Conservation (phyloP, 2,888 invertebrate genomes). For the Ernsta delagoae region DNA sequence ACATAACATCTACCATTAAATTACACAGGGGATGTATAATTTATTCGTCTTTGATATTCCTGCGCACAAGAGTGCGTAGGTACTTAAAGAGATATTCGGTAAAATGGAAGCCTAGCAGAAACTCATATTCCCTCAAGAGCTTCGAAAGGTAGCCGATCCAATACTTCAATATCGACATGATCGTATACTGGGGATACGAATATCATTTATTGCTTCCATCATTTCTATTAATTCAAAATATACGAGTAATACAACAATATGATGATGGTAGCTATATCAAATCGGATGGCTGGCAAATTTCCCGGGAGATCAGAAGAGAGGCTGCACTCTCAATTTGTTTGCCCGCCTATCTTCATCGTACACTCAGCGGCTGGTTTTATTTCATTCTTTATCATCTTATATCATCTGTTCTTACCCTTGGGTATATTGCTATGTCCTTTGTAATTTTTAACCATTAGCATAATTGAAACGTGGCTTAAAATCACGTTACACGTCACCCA, state of each 20-base stretch:
- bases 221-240: conserved; percentile 19
- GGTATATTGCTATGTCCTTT: neutral
- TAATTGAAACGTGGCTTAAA: too few species aligned
- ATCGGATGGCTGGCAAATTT: conserved; percentile 35
- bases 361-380: conserved; percentile 26
- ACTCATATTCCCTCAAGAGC: conserved; percentile 1
- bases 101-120: conserved; percentile 1
- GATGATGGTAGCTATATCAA: conserved; percentile 26
- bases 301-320: conserved; percentile 32
- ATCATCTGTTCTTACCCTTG: neutral
- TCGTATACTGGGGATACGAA: neutral
- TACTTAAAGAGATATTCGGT: neutral
- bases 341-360: conserved; percentile 33
- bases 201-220: conserved; percentile 15
- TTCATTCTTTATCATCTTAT: conserved; percentile 15
- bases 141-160: neutral
- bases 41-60: neutral
- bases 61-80: neutral
- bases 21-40: neutral
- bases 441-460: neutral
- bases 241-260: conserved; percentile 31
- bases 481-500: too few species aligned
- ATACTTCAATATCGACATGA: conserved; percentile 14
- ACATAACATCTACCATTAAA: too few species aligned
- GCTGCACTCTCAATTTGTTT: conserved; percentile 37